Evolutionary conservation across 2,888 invertebrate genomes (phyloP).

Genomic region (Lepeophtheirus nordmannii): DNA sequence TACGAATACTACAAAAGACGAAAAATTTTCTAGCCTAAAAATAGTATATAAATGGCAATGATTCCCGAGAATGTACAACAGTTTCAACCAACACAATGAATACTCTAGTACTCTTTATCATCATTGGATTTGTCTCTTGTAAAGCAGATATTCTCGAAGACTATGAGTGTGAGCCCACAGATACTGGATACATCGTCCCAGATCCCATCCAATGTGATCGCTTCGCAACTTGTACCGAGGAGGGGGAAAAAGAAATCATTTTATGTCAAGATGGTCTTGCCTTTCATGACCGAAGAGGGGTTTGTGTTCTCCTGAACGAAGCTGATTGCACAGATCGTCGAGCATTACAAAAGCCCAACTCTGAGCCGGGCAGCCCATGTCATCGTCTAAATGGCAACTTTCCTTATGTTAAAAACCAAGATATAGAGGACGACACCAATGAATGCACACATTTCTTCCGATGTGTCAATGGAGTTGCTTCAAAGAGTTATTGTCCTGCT

Average conservation of each 20-base stretch:
- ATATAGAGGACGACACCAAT: neutral
- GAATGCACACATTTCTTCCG: neutral
- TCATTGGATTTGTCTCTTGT: neutral
- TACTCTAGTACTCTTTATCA: neutral
- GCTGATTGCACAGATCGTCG: neutral
- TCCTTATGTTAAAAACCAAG: neutral
- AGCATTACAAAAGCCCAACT: neutral
- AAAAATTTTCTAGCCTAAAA: no score
- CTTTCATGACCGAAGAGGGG: neutral
- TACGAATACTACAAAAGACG: no score
- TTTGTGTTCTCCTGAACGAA: neutral
- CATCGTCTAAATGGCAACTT: neutral
- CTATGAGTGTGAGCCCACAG: neutral
- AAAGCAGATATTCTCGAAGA: neutral
- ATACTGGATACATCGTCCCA: slow-evolving; percentile 1
- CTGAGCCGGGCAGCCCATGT: neutral
- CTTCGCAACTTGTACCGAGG: neutral
- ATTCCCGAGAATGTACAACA: neutral
- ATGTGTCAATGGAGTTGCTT: neutral
- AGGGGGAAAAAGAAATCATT: neutral
- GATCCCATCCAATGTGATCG: neutral
- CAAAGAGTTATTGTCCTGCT: neutral
- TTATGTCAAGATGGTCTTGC: neutral
- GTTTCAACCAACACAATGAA: neutral
- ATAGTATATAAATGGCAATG: neutral